Conservation (phyloP, 2,888 invertebrate species). For the Trissonchulus latispiculum region DNA sequence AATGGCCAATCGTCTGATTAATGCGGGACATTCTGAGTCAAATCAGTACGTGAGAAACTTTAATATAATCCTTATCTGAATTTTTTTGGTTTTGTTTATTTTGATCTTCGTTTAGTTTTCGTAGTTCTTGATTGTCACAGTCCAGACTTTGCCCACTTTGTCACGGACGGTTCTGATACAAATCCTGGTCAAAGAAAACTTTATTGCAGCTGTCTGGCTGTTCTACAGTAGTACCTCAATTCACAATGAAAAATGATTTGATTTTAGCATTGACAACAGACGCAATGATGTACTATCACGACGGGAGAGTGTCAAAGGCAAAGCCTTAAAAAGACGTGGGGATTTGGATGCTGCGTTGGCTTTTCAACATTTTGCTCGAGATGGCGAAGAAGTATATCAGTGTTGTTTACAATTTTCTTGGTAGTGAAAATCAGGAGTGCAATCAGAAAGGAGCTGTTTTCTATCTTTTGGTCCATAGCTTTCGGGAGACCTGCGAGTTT, state of each 20-base stretch:
- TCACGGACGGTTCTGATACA: too few species aligned
- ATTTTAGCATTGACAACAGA: conserved; percentile 51
- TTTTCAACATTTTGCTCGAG: conserved; percentile 82
- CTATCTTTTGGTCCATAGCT: too few species aligned
- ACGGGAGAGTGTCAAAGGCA: conserved; percentile 59
- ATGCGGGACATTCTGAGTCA: conserved; percentile 55
- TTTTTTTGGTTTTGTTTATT: too few species aligned
- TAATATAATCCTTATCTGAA: too few species aligned
- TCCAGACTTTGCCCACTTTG: too few species aligned
- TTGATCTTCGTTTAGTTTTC: too few species aligned
- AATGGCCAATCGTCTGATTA: conserved; percentile 67
- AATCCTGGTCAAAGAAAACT: not conserved
- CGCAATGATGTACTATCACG: conserved; percentile 64
- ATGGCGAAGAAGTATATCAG: conserved; percentile 69
- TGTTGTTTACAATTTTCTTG: conserved; percentile 11
- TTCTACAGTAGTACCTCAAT: not conserved
- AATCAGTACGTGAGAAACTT: too few species aligned
- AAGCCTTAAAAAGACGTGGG: conserved; percentile 61
- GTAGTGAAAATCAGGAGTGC: too few species aligned
- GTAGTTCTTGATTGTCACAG: too few species aligned
- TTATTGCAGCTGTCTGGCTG: not conserved
- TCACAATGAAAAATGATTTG: too few species aligned
- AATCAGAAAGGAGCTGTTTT: too few species aligned
- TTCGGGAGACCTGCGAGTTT: too few species aligned
- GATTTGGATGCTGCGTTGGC: conserved; percentile 71